Base-by-base conservation (phyloP, 1,140 invertebrate genomes). In the Medauroidea extradentata region DNA sequence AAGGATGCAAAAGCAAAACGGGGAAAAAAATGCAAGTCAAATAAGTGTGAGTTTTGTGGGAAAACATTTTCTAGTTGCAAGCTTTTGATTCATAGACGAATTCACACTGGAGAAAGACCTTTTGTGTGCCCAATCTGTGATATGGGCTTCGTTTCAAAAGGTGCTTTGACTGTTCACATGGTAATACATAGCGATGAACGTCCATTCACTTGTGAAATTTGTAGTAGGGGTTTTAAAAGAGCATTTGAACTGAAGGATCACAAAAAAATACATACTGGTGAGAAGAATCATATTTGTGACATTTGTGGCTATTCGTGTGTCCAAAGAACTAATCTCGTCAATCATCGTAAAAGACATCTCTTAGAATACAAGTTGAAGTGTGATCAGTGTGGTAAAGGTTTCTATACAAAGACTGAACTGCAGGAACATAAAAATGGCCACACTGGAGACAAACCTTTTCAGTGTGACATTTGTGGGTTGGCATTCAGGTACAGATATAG, bases 391-490 rank as follows among this genome's bases (percentile, higher is more conserved):
- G 29, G 27, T 23, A 57, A 48, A 27, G 54, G 54, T 53, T 81
- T 81, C 62, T 78, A 79, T 13, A 78, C 79, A 65, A 77, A 69
- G 19, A 78, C 79, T 65, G 84, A 85, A 64, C 72, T 85, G 1
- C 75, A 83, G 51, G 73, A 83, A 8, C 83, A 85, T 65, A 67
- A 83, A 44, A 69, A 82, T 23, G 81, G 82, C 14, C 81, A 83
- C 64, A 82, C 80, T 0, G 80, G 85, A 3, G 87, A 89, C 68
- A 89, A 89, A 67, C 86, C 86, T 0, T 88, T 88, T 67, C 79
- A 79, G 14, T 93, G 90, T 73, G 88, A 91, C 62, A 73, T 82
- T 0, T 93, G 90, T 73, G 85, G 85, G 9, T 72, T 76, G 5
- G 69, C 69, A 3, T 81, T 78, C 54, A 72, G 73, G 27, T 67